A percentile compares a stretch with the other conserved stretches of the same genome.
phyloP scores from a whole-genome alignment of 1,140 invertebrate genomes.

The Heliconius eleuchia region DNA sequence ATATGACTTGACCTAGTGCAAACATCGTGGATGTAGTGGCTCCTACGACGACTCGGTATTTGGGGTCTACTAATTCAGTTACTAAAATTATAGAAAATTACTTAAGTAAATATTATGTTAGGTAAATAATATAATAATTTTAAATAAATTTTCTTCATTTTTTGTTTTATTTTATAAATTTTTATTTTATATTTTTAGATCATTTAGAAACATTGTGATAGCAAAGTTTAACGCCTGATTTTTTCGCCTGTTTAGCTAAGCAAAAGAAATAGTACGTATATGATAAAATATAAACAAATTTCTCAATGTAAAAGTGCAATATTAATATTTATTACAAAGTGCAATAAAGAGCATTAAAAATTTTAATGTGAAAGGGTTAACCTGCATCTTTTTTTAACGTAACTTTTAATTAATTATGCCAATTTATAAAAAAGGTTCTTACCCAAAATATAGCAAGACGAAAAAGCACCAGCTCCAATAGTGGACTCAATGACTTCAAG shows the following conservation, averaged over 20 bases:
- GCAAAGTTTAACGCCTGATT: too few relatives aligned
- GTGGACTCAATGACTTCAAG: conserved; percentile 86
- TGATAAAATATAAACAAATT: too few relatives aligned
- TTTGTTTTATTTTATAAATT: too few relatives aligned
- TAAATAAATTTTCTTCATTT: neutral
- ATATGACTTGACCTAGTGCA: conserved; percentile 86
- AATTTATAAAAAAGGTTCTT: neutral
- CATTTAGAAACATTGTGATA: too few relatives aligned
- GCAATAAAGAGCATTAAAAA: too few relatives aligned
- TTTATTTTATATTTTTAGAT: too few relatives aligned
- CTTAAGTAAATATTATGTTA: neutral
- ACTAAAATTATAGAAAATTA: conserved; percentile 74
- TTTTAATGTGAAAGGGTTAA: too few relatives aligned
- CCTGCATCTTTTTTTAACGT: neutral
- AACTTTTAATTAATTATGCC: neutral
- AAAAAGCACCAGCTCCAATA: conserved; percentile 73
- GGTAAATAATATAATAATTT: neutral
- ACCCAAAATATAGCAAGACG: conserved; percentile 78
- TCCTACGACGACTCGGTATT: conserved; percentile 87
- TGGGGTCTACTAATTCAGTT: conserved; percentile 89
- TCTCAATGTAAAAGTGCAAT: too few relatives aligned
- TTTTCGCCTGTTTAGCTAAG: too few relatives aligned
- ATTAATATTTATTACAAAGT: too few relatives aligned
- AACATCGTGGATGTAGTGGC: conserved; percentile 87
- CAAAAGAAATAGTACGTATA: too few relatives aligned